Evolutionary conservation across 2,113 vertebrate genomes (phyloP).

Genomic region (Riparia riparia): DNA sequence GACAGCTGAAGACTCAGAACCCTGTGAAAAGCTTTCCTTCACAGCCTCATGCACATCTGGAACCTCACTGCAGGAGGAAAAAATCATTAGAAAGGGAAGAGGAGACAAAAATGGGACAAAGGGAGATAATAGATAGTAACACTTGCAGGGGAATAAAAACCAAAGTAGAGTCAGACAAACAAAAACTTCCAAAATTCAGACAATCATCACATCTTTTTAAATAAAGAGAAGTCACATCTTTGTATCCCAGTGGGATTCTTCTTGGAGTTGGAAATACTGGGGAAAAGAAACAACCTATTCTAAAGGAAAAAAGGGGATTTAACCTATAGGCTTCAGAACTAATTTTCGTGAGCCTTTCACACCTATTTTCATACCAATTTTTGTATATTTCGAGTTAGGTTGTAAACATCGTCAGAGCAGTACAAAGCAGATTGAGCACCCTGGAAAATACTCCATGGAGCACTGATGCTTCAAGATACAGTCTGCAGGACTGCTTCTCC

Average conservation of each 20-base stretch:
- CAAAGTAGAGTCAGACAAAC: background rate
- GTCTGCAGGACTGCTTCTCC: background rate
- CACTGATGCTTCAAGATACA: background rate
- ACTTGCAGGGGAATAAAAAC: background rate
- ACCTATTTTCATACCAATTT: background rate
- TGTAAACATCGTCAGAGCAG: background rate
- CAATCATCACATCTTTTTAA: background rate
- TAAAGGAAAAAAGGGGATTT: background rate
- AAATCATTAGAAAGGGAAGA: background rate
- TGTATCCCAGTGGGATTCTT: background rate
- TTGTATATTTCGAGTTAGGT: background rate
- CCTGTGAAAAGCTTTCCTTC: constrained; percentile 12
- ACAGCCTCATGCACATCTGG: background rate
- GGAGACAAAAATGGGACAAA: background rate
- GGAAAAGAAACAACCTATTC: background rate
- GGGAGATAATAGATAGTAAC: background rate
- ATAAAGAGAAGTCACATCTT: background rate
- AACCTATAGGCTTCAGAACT: background rate
- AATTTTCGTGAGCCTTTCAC: background rate
- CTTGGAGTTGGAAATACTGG: background rate
- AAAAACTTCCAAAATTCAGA: background rate
- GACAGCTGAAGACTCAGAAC: constrained; percentile 11
- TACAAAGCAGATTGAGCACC: background rate
- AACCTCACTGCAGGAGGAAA: constrained; percentile 55
- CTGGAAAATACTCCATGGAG: background rate